Percentiles rank a stretch among this genome's conserved stretches.
Evolutionary conservation across 2,797 vertebrate genomes (phyloP).

Genomic region (Pteronotus mesoamericanus): DNA sequence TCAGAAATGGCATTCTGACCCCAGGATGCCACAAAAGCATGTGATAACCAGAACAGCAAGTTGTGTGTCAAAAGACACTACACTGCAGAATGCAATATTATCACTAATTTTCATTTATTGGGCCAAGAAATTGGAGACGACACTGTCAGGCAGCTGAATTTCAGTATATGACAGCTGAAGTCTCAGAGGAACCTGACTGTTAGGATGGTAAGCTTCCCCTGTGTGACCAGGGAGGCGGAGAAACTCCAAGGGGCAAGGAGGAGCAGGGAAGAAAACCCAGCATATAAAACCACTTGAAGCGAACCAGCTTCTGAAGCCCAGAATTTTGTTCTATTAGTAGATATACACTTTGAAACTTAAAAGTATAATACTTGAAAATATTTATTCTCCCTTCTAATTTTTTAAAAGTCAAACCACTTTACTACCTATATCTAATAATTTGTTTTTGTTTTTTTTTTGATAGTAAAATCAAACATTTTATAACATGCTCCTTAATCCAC

Average conservation of each 20-base stretch:
- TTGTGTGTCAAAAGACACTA: background rate
- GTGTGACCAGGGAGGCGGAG: too few relatives aligned
- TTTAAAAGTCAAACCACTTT: background rate
- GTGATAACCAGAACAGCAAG: background rate
- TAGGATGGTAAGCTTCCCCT: fast-evolving
- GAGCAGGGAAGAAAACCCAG: background rate
- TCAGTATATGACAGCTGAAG: background rate
- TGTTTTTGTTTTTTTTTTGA: background rate
- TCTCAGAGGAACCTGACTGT: background rate
- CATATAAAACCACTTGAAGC: fast-evolving
- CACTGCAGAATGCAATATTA: too few relatives aligned
- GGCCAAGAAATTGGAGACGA: background rate
- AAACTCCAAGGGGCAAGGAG: fast-evolving
- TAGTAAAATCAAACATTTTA: background rate
- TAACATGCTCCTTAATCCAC: background rate
- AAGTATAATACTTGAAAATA: background rate
- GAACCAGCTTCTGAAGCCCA: background rate
- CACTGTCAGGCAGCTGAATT: background rate
- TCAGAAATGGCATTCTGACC: background rate
- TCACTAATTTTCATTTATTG: background rate
- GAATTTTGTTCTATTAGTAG: background rate
- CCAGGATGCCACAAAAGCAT: background rate
- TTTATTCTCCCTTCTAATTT: background rate
- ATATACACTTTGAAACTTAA: background rate
- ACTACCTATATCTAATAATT: background rate